Evolutionary conservation across 2,797 vertebrate species (phyloP).

Genomic region (Galaxias olidus): DNA sequence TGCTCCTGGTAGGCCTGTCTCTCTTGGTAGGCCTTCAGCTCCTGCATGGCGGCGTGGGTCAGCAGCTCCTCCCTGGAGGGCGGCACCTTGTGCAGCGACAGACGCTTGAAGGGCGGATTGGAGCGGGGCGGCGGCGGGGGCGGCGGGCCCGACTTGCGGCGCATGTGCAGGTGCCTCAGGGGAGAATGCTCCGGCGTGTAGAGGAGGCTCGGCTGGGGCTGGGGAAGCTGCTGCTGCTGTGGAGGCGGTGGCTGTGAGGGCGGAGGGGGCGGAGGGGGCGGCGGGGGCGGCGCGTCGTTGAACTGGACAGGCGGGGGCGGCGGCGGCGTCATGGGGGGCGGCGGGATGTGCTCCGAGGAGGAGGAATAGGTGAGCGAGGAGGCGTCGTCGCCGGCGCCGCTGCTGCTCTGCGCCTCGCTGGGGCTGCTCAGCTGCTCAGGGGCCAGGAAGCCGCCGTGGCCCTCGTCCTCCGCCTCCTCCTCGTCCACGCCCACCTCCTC

Average conservation of each 20-base stretch:
- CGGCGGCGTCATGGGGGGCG: constrained; percentile 86
- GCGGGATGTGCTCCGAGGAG: constrained; percentile 91
- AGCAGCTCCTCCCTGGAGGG: constrained; percentile 73
- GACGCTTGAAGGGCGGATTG: constrained; percentile 76
- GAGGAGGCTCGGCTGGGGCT: constrained; percentile 22
- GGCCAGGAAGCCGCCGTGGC: constrained; percentile 81
- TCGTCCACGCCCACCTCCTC: constrained; percentile 61
- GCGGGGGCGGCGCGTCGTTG: constrained; percentile 74
- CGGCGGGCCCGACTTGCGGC: constrained; percentile 77
- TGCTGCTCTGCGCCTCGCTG: constrained; percentile 91
- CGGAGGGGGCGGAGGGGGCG: constrained; percentile 43
- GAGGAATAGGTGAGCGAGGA: constrained; percentile 97
- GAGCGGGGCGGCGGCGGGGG: constrained; percentile 76
- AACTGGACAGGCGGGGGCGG: constrained; percentile 86
- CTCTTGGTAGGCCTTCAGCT: constrained; percentile 64
- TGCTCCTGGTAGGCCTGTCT: constrained; percentile 66
- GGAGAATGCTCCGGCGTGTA: constrained; percentile 72
- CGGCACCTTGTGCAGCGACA: constrained; percentile 77
- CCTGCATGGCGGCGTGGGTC: constrained; percentile 66
- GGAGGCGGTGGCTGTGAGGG: constrained; percentile 28
- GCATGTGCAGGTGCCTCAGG: constrained; percentile 69
- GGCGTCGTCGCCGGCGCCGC: constrained; percentile 91
- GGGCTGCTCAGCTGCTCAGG: constrained; percentile 86
- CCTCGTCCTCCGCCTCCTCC: constrained; percentile 84
- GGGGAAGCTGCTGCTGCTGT: constrained; percentile 46